Percentiles rank a stretch among this genome's conserved stretches.
These are phyloP conservation scores for Pseudomyrmex cubaensis DNA, from an alignment of 1,140 invertebrate genomes.

Conservation along the genomic window DNA sequence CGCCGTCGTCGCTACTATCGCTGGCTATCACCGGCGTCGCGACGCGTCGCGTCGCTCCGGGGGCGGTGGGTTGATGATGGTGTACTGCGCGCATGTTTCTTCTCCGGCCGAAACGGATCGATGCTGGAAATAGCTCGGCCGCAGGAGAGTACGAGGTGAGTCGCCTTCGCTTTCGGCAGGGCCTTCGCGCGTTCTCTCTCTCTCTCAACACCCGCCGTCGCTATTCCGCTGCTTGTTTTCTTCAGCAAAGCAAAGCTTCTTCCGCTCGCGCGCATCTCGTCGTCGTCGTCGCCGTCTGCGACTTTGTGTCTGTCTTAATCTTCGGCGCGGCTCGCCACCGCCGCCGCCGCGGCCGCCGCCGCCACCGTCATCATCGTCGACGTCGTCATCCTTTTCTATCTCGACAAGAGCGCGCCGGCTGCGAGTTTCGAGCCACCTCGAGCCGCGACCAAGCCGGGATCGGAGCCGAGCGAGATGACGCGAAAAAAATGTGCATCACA, in stretches of 20 bases:
- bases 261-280: constrained; percentile 7
- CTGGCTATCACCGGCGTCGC: background rate
- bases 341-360: constrained; percentile 7
- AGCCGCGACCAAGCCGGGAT: background rate
- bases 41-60: constrained; percentile 15
- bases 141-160: constrained; percentile 83
- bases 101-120: constrained; percentile 70
- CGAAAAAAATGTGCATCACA: constrained; percentile 79
- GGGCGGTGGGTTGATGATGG: constrained; percentile 50
- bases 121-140: constrained; percentile 78
- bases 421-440: background rate
- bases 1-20: constrained; percentile 40
- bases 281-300: background rate
- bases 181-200: constrained; percentile 73
- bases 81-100: constrained; percentile 70
- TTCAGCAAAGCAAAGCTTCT: constrained; percentile 41
- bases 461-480: constrained; percentile 75
- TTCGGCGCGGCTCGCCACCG: background rate
- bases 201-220: constrained; percentile 58
- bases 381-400: constrained; percentile 43
- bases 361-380: background rate
- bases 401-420: constrained; percentile 10
- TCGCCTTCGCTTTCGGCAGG: constrained; percentile 82
- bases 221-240: constrained; percentile 31
- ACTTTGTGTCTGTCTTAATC: constrained; percentile 4